Conservation (phyloP, 2,888 invertebrate species). For the Eupithecia inturbata region DNA sequence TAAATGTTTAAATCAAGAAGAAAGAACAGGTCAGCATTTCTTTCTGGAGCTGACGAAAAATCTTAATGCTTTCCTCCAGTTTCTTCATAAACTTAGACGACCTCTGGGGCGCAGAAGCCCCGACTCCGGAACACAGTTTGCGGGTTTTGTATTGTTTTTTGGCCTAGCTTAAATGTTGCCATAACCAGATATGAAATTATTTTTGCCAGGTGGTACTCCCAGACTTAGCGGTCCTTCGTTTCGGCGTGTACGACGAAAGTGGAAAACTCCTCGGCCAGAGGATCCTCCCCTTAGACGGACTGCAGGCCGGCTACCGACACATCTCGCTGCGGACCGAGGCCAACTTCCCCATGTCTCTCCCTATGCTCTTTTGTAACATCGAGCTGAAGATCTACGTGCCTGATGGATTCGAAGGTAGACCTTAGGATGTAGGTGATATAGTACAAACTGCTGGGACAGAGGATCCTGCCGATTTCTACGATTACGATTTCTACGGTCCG, state of each 20-base stretch:
- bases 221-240: slow-evolving; percentile 97
- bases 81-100: not conserved
- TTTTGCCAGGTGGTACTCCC: slow-evolving; percentile 93
- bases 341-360: slow-evolving; percentile 99
- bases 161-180: not conserved
- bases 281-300: slow-evolving; percentile 98
- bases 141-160: not conserved
- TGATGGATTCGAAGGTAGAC: slow-evolving; percentile 95
- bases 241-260: slow-evolving; percentile 99
- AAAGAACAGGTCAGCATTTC: not conserved
- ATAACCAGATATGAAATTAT: not conserved
- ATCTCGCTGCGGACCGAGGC: slow-evolving; percentile 99
- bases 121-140: too few species aligned
- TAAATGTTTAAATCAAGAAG: not conserved
- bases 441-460: not conserved
- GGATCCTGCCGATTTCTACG: not conserved
- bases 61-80: not conserved
- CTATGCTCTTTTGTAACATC: slow-evolving; percentile 99
- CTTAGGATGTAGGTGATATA: not conserved
- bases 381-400: slow-evolving; percentile 99
- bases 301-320: slow-evolving; percentile 99
- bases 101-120: not conserved
- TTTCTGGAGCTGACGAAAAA: not conserved
- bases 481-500: too few species aligned
- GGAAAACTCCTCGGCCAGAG: slow-evolving; percentile 98